Base-by-base conservation (phyloP, 64 coral and sea anemone genomes). In the Actinia equina region DNA sequence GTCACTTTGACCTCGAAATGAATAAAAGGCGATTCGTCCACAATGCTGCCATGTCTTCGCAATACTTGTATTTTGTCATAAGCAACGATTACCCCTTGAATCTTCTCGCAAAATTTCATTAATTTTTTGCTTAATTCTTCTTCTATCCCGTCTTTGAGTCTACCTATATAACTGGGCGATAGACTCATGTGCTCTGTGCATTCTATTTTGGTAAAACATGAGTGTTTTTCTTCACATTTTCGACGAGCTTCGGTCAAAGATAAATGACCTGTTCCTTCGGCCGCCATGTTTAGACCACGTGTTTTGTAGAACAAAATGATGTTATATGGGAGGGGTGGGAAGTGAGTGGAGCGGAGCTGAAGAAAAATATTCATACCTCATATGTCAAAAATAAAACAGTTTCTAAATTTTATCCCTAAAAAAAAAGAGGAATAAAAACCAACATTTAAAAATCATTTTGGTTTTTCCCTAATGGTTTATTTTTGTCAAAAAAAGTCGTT, bases 1-100 rank as follows among this genome's bases (percentile, higher is more conserved):
- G 93, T 79, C 0, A 99, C 97, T 64, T 88, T 90, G 80, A 95
- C 85, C 17, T 93, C 91, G 69, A 99, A 95, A 69, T 95, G 97
- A 83, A 99, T 89, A 20, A 89, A 89, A 13, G 93, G 90, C 43
- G 83, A 43, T 59, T 95, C 97, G 18, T 92, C 93, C 7, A 90
- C 27, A 58, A 99, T 77, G 42, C 83, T 83, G 17, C 90, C 97
- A 82, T 46, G 52, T 71, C 77, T 92, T 49, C 91, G 88, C 74
- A 91, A 82, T 43, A 99, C 82, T 81, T 90, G 12, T 54, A 99
- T 19, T 82, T 85, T 84, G 79, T 93, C 91, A 56, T 93, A 99
- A 30, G 88, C 83, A 13, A 99, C 97, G 37, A 95, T 89, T 2
- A 99, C 88, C 16, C 88, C 97, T 76, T 88, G 46, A 71, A 95